phyloP scores from a whole-genome alignment of 2,113 vertebrate species.

The Plecotus auritus region DNA sequence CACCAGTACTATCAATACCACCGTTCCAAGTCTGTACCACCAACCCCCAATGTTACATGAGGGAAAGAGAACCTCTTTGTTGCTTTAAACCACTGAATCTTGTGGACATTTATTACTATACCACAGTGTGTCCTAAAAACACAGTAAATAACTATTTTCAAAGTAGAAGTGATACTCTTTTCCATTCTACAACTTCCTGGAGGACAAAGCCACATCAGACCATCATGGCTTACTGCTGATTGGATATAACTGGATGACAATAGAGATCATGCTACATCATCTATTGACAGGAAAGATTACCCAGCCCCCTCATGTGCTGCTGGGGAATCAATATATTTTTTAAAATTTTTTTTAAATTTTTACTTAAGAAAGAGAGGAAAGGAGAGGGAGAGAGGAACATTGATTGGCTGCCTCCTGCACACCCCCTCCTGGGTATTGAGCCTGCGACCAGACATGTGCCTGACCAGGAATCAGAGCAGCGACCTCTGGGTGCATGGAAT shows the following conservation, averaged over 20 bases:
- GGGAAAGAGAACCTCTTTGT: not conserved
- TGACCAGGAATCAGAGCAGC: not conserved
- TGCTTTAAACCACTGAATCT: not conserved
- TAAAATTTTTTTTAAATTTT: not conserved
- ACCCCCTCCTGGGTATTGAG: not conserved
- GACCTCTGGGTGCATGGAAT: not conserved
- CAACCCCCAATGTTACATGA: not conserved
- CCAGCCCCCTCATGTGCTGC: rapidly evolving
- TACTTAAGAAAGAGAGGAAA: not conserved
- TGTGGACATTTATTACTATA: not conserved
- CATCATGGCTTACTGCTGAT: not conserved
- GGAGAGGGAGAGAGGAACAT: not conserved
- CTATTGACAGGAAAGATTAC: not conserved
- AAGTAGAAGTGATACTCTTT: not conserved
- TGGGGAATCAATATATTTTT: conserved; percentile 30
- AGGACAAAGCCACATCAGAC: not conserved
- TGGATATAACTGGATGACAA: not conserved
- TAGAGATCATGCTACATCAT: not conserved
- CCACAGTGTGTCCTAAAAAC: not conserved
- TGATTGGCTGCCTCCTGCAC: not conserved
- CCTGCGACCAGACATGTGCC: not conserved
- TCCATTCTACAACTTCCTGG: not conserved
- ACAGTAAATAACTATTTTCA: not conserved
- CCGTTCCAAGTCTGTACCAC: not conserved
- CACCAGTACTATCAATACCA: not conserved